Evolutionary conservation across 2,888 invertebrate species (phyloP), one percentile per base, ranked within the genome.

Genomic region (Habroteleia sp.): DNA sequence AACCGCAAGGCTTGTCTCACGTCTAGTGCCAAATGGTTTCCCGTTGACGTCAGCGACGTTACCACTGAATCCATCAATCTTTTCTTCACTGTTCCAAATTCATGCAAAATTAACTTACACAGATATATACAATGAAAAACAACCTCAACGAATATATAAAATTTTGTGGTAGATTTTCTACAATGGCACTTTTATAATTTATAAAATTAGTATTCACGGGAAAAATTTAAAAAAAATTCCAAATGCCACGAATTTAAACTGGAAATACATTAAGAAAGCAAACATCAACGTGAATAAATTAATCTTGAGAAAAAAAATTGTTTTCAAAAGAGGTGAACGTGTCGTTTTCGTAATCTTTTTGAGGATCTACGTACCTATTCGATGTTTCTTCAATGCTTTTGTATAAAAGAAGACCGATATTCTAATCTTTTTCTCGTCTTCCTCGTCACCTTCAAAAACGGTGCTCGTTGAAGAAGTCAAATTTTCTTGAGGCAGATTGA

Each of bases 381-480:
- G 89, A 78, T 91, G 90, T 80, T 90, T 91, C 78, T 90, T 91
- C 56, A 91, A 80, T 0, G 91, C 89, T 60, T 90, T 90, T 1
- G 90, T 91, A 82, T 92, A 92, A 88, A 90, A 91, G 77, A 91
- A 92, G 42, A 92, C 89, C 0, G 92, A 91, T 63, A 92, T 90
- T 68, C 91, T 88, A 52, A 92, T 89, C 75, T 91, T 89, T 80
- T 90, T 90, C 37, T 92, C 91, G 14, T 91, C 91, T 39, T 89
- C 89, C 10, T 88, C 84, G 29, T 82, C 84, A 20, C 83, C 81
- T 17, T 80, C 78, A 65, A 85, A 74, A 76, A 81, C 76, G 80
- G 80, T 20, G 68, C 77, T 35, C 63, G 80, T 71, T 73, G 86
- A 72, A 14, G 73, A 79, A 2, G 88, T 87, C 2, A 79, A 68